These are phyloP conservation scores for Xerus rutilus DNA, from an alignment of 2,797 vertebrate species.

Conservation along the genomic window DNA sequence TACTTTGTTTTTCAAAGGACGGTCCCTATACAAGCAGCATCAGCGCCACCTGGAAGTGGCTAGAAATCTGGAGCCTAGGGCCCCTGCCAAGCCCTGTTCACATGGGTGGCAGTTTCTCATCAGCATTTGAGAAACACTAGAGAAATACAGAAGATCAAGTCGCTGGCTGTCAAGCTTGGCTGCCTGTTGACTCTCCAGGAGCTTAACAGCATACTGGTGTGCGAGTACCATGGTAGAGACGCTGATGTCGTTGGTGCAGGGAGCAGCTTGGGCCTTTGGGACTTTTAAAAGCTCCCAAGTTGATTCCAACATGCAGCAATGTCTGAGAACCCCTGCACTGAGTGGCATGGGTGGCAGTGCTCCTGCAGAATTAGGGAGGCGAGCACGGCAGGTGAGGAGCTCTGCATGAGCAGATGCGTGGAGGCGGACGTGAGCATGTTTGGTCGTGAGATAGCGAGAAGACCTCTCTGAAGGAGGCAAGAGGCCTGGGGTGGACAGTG, in stretches of 20 bases:
- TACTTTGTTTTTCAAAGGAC: not conserved
- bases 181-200: not conserved
- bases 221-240: not conserved
- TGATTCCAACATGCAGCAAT: not conserved
- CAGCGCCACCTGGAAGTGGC: not conserved
- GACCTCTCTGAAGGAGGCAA: not conserved
- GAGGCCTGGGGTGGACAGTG: not conserved
- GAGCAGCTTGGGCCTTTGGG: not conserved
- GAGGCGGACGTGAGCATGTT: accelerated
- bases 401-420: not conserved
- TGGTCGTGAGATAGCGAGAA: not conserved
- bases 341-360: not conserved
- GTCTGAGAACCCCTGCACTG: not conserved
- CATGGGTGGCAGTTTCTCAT: too few species aligned
- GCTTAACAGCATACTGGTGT: not conserved
- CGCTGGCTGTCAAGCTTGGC: not conserved
- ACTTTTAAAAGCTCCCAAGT: not conserved
- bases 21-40: not conserved
- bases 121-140: not conserved
- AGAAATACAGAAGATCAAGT: not conserved
- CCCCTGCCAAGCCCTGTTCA: not conserved
- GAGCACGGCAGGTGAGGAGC: accelerated
- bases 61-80: not conserved
- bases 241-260: not conserved
- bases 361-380: not conserved